phyloP scores from a whole-genome alignment of 1,140 invertebrate genomes.

The Akabosia matsudoensis region DNA sequence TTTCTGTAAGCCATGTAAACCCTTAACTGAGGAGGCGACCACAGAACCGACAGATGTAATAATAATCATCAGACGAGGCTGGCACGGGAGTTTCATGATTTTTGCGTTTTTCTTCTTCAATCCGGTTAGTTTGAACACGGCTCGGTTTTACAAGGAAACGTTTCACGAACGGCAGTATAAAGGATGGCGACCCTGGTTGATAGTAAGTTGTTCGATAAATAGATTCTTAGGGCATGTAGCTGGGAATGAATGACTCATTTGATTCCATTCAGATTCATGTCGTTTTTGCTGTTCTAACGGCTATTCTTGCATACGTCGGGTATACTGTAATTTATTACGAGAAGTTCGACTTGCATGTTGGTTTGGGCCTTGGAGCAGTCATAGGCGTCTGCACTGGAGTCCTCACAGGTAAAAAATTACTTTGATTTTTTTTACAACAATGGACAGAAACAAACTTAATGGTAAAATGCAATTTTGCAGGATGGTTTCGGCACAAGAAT shows the following conservation, averaged over 20 bases:
- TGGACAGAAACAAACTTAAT: not conserved
- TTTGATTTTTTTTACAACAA: not conserved
- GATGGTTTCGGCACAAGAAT: not conserved
- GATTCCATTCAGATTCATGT: not conserved
- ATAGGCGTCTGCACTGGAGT: not conserved
- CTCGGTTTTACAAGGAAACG: slow-evolving; percentile 10
- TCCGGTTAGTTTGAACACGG: not conserved
- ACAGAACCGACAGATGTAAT: not conserved
- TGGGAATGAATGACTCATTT: not conserved
- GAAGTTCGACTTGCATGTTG: not conserved
- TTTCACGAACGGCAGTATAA: not conserved
- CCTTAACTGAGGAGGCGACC: not conserved
- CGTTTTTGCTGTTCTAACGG: not conserved
- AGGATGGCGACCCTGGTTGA: not conserved
- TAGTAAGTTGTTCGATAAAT: not conserved
- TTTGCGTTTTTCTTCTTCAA: slow-evolving; percentile 14
- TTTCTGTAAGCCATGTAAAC: not conserved
- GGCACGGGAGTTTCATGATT: not conserved
- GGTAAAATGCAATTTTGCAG: not conserved
- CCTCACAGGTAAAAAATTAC: not conserved
- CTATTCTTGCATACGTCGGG: not conserved
- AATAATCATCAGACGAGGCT: not conserved
- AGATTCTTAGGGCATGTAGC: not conserved
- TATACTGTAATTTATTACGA: not conserved
- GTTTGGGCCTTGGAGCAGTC: not conserved